Evolutionary conservation across 2,797 vertebrate genomes (phyloP), one percentile per base, ranked within the genome.

Genomic region (Melanotaenia maccullochi): DNA sequence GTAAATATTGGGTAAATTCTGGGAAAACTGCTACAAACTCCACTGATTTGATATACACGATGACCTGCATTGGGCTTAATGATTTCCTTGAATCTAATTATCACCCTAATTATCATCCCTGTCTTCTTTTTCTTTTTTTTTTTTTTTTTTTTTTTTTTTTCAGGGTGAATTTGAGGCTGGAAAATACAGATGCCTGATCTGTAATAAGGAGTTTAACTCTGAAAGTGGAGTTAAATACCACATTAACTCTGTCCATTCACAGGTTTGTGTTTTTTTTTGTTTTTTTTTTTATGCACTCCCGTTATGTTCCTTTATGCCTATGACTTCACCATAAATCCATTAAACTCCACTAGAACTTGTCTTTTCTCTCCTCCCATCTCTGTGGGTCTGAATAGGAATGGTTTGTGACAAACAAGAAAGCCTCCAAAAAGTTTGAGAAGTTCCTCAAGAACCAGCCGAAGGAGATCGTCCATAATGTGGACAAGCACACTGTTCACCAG

Each of bases 171-270:
- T 97, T 79, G 95, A 97, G 78, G 96, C 95, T 71, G 97, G 97
- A 81, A 98, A 97, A 89, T 99, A 98, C 90, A 94, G 94, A 80
- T 99, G 97, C 87, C 93, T 98, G 57, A 94, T 99, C 76, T 98
- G 97, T 88, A 95, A 95, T 62, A 99, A 98, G 79, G 97, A 98
- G 87, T 98, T 98, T 81, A 93, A 96, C 82, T 98, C 97, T 0
- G 97, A 98, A 87, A 98, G 97, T 47, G 97, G 97, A 18, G 97
- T 98, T 79, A 99, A 99, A 75, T 99, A 99, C 85, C 97, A 99
- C 91, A 99, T 98, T 91, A 98, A 96, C 0, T 38, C 2, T 36
- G 35, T 36, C 35, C 9, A 98, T 2, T 95, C 96, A 32, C 96
- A 98, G 96, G 97, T 99, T 14, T 0, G 13, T 25, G 8, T 33